Evolutionary conservation across 2,113 vertebrate species (phyloP).

Genomic region (Anolis sagrei): DNA sequence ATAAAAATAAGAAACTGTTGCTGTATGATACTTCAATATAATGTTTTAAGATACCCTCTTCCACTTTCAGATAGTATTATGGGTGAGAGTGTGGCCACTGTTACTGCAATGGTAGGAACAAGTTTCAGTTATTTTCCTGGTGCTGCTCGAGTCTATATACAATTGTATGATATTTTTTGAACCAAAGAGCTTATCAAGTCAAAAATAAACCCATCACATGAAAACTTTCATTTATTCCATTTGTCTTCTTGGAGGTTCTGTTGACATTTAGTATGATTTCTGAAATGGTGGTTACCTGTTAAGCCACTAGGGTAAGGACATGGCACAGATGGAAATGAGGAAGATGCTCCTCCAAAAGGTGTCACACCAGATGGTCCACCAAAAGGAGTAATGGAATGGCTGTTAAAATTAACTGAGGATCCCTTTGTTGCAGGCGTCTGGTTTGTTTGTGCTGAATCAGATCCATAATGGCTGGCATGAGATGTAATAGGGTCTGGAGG

Average conservation of each 20-base stretch:
- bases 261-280: not conserved
- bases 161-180: not conserved
- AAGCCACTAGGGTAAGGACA: conserved; percentile 88
- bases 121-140: not conserved
- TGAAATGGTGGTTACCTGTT: conserved; percentile 80
- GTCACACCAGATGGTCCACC: conserved; percentile 90
- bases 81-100: no score
- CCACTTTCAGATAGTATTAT: no score
- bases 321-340: conserved; percentile 87
- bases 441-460: conserved; percentile 84
- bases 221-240: not conserved
- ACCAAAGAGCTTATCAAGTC: not conserved
- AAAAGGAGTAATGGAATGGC: conserved; percentile 89
- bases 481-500: conserved; percentile 77
- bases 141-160: not conserved
- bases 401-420: conserved; percentile 80
- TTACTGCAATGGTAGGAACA: not conserved
- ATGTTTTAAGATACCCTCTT: no score
- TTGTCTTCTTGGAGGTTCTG: not conserved
- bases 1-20: no score
- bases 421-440: conserved; percentile 81
- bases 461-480: conserved; percentile 84
- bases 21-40: no score
- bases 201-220: not conserved
- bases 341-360: conserved; percentile 90